phyloP scores from a whole-genome alignment of 2,888 invertebrate species.

The Phlogophora meticulosa region DNA sequence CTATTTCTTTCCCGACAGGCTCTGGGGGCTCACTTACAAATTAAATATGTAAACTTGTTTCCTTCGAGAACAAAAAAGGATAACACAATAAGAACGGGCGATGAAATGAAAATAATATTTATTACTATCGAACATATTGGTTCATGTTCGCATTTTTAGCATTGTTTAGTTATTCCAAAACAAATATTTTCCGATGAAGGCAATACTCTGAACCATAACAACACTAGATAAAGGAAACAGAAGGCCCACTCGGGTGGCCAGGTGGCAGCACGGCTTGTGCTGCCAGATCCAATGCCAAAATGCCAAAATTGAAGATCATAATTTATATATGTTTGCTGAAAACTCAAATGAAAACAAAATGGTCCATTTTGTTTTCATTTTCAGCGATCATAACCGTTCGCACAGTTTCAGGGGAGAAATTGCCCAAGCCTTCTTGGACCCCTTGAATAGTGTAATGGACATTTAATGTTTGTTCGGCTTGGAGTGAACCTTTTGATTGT shows the following conservation, averaged over 20 bases:
- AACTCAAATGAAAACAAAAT: not conserved
- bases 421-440: too few relatives aligned
- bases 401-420: too few relatives aligned
- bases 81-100: constrained; percentile 2
- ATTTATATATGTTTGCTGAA: not conserved
- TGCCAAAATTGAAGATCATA: too few relatives aligned
- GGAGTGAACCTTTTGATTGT: constrained; percentile 32
- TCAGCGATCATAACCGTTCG: too few relatives aligned
- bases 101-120: constrained; percentile 18
- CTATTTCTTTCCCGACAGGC: not conserved
- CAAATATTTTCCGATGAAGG: constrained; percentile 46
- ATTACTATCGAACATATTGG: constrained; percentile 7
- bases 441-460: too few relatives aligned
- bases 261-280: too few relatives aligned
- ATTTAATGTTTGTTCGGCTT: not conserved
- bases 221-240: constrained; percentile 8
- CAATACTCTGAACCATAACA: constrained; percentile 4
- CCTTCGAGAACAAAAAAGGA: constrained; percentile 14
- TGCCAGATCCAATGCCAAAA: not conserved
- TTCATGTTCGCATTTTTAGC: constrained; percentile 30
- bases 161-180: constrained; percentile 44
- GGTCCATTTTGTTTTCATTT: too few relatives aligned
- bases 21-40: constrained; percentile 13
- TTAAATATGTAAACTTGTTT: constrained; percentile 35
- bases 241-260: constrained; percentile 17